Evolutionary conservation across 2,888 invertebrate species (phyloP).

Genomic region (Cheilosia soror): DNA sequence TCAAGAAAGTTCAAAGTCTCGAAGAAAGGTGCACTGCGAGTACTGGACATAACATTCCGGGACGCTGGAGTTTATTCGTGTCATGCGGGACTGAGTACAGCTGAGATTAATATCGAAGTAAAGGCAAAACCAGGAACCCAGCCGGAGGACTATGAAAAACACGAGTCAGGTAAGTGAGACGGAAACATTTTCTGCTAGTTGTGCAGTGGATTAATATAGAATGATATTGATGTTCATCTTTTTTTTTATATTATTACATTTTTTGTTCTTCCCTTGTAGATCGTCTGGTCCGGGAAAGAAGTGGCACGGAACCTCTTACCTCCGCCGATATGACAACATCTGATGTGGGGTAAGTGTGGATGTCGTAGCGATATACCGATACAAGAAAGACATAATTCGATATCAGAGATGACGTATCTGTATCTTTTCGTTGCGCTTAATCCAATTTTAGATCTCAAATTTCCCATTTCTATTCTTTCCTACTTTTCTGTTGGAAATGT

Average conservation of each 20-base stretch:
- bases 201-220: conserved; percentile 42
- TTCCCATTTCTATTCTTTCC: conserved; percentile 39
- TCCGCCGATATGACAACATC: conserved; percentile 82
- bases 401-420: conserved; percentile 66
- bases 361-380: neutral
- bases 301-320: conserved; percentile 82
- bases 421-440: conserved; percentile 62
- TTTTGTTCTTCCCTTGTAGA: conserved; percentile 76
- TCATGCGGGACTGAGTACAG: conserved; percentile 91
- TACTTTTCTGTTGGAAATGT: conserved; percentile 11
- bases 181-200: conserved; percentile 2
- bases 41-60: conserved; percentile 90
- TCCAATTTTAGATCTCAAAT: conserved; percentile 69
- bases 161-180: conserved; percentile 81
- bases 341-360: conserved; percentile 80
- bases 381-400: conserved; percentile 69
- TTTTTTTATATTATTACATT: neutral
- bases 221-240: conserved; percentile 32
- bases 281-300: conserved; percentile 82
- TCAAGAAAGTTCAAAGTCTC: conserved; percentile 94
- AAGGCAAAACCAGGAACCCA: conserved; percentile 92
- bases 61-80: conserved; percentile 95
- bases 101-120: conserved; percentile 91
- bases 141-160: conserved; percentile 89
- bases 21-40: conserved; percentile 94